These are phyloP conservation scores for Protomyctophum bolini DNA, from an alignment of 2,113 vertebrate species.

Conservation along the genomic window DNA sequence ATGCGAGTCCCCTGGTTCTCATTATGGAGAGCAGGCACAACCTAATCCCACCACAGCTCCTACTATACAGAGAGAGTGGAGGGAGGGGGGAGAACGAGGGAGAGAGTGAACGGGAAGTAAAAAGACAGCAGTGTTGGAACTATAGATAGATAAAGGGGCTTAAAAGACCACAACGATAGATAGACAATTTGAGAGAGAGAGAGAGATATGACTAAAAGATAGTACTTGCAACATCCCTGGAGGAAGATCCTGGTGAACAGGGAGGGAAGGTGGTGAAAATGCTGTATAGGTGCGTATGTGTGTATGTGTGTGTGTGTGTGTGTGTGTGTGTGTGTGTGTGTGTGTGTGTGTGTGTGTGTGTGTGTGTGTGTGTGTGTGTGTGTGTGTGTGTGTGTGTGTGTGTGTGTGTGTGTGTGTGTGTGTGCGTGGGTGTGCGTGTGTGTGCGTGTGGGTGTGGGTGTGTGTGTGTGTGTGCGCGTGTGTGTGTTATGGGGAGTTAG, in stretches of 20 bases:
- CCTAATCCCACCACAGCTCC: constrained; percentile 77
- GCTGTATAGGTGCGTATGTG: background rate
- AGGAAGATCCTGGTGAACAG: background rate
- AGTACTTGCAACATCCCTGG: background rate
- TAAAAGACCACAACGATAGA: constrained; percentile 3
- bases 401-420: background rate
- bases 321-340: no score
- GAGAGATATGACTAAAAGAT: background rate
- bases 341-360: no score
- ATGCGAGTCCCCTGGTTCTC: constrained; percentile 79
- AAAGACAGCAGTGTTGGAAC: background rate
- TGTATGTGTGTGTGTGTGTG: background rate
- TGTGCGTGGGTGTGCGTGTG: no score
- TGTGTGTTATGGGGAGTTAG: background rate
- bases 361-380: no score
- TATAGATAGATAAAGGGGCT: background rate
- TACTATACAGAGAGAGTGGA: constrained; percentile 47
- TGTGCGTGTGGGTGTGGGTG: no score
- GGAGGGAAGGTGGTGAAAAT: constrained; percentile 5
- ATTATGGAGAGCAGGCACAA: constrained; percentile 77
- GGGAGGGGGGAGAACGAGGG: constrained; percentile 2
- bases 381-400: no score
- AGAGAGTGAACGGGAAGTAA: constrained; percentile 1
- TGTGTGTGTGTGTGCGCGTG: no score
- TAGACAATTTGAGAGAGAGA: constrained; percentile 8